Conservation (phyloP, 2,888 invertebrate genomes). For the Smittia sp. region DNA sequence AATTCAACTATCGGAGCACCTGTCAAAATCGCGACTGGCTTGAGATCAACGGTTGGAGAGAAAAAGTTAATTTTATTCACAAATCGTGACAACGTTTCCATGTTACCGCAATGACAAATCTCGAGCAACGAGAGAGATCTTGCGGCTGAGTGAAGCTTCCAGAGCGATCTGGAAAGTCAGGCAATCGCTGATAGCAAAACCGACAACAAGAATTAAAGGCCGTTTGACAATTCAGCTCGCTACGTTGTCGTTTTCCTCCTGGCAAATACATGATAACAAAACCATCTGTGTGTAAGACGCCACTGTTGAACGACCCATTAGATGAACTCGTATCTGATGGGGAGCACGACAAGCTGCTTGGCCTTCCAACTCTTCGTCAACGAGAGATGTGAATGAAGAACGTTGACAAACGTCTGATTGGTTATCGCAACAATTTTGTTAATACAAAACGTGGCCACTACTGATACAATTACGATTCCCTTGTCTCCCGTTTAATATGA, state of each 20-base stretch:
- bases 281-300: too few species aligned
- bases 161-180: too few species aligned
- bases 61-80: not conserved
- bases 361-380: not conserved
- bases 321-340: too few species aligned
- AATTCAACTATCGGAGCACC: not conserved
- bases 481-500: not conserved
- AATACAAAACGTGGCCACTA: slow-evolving; percentile 9
- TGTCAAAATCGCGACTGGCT: slow-evolving; percentile 3
- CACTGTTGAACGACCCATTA: too few species aligned
- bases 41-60: not conserved
- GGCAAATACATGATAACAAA: too few species aligned
- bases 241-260: too few species aligned
- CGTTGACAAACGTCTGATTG: slow-evolving; percentile 15
- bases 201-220: too few species aligned
- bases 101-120: not conserved
- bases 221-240: too few species aligned
- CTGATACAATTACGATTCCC: not conserved
- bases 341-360: too few species aligned
- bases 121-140: not conserved
- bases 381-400: not conserved
- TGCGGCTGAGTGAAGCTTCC: too few species aligned
- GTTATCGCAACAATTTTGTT: slow-evolving; percentile 29
- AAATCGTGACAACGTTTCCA: slow-evolving; percentile 6
- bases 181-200: too few species aligned